A percentile compares a stretch with the other conserved stretches of the same genome.
Evolutionary conservation across 2,797 vertebrate genomes (phyloP).

Genomic region (Sphaeramia orbicularis): DNA sequence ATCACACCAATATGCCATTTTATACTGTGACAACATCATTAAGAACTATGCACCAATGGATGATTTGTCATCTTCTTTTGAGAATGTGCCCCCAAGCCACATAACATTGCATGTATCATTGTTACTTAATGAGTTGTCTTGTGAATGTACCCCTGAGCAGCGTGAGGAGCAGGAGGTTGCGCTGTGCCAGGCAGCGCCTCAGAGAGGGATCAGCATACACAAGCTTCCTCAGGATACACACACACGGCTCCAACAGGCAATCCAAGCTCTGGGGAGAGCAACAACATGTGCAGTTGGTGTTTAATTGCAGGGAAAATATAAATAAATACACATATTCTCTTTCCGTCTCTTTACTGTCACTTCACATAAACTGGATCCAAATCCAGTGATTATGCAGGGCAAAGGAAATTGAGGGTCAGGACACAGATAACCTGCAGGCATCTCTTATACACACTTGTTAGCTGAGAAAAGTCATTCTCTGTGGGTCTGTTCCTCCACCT

Average conservation of each 20-base stretch:
- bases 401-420: slow-evolving; percentile 9
- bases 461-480: slow-evolving; percentile 43
- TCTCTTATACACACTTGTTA: slow-evolving; percentile 41
- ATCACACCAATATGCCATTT: slow-evolving; percentile 64
- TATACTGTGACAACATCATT: slow-evolving; percentile 63
- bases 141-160: slow-evolving; percentile 90
- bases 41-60: slow-evolving; percentile 56
- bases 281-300: slow-evolving; percentile 51
- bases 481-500: slow-evolving; percentile 50
- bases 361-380: slow-evolving; percentile 24
- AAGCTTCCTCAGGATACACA: slow-evolving; percentile 91
- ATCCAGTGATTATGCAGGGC: slow-evolving; percentile 31
- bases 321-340: slow-evolving; percentile 32
- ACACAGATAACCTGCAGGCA: slow-evolving; percentile 47
- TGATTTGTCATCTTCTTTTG: slow-evolving; percentile 55
- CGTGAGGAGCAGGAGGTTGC: slow-evolving; percentile 84
- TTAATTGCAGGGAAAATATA: slow-evolving; percentile 62
- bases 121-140: slow-evolving; percentile 77
- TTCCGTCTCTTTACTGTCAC: slow-evolving; percentile 38
- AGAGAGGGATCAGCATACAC: slow-evolving; percentile 88
- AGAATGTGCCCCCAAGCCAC: slow-evolving; percentile 50
- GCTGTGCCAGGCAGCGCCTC: slow-evolving; percentile 87
- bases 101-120: slow-evolving; percentile 45
- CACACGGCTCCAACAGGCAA: slow-evolving; percentile 87
- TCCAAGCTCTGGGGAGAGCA: slow-evolving; percentile 84